phyloP scores from a whole-genome alignment of 2,888 invertebrate species.

The Antheraea yamamai region DNA sequence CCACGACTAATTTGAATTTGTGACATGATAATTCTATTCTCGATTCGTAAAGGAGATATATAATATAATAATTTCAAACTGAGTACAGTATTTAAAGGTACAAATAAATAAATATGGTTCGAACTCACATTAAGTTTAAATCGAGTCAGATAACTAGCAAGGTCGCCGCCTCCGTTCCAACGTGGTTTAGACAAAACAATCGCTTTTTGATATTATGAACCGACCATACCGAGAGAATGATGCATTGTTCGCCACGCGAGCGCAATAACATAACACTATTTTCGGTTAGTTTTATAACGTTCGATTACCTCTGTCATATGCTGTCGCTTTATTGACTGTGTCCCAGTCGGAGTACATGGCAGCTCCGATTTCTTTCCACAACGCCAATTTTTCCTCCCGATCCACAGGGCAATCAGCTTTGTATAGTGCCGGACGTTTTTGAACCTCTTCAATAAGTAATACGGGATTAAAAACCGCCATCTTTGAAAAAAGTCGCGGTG shows the following conservation, averaged over 20 bases:
- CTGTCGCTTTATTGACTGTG: conserved; percentile 62
- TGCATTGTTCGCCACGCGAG: conserved; percentile 3
- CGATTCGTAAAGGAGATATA: not conserved
- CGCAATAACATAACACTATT: not conserved
- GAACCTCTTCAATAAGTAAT: conserved; percentile 68
- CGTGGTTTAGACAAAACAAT: conserved; percentile 22
- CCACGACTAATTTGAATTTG: not conserved
- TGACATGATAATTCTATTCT: not conserved
- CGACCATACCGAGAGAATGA: conserved; percentile 2
- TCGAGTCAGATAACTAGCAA: not conserved
- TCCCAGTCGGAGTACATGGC: conserved; percentile 65
- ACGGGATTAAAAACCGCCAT: conserved; percentile 53
- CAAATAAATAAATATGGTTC: not conserved
- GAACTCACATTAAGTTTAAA: not conserved
- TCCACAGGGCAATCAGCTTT: conserved; percentile 70
- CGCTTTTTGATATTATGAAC: not conserved
- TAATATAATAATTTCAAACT: not conserved
- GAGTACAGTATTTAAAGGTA: not conserved
- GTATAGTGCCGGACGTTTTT: conserved; percentile 69
- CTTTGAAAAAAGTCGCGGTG: conserved; percentile 25
- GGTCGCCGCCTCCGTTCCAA: not conserved
- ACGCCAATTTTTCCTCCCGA: conserved; percentile 66
- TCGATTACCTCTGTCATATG: conserved; percentile 67
- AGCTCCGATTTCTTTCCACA: conserved; percentile 74
- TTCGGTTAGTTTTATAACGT: not conserved